phyloP scores from a whole-genome alignment of 1,140 invertebrate species.

The Oreohelix idahoensis region DNA sequence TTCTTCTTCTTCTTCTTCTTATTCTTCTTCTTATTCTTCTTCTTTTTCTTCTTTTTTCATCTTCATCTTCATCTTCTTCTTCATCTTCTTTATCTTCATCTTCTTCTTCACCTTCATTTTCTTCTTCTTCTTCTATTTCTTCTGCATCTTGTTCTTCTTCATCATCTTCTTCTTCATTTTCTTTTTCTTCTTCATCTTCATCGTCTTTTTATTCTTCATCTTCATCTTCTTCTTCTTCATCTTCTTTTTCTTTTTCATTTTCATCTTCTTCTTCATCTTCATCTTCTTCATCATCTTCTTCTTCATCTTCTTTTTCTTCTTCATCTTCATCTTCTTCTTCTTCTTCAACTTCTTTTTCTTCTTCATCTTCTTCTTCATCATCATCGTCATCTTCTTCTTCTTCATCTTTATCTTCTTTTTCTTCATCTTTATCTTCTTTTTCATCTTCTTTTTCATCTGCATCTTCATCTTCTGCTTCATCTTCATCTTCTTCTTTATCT shows the following conservation, averaged over 20 bases:
- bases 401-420: neutral
- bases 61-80: neutral
- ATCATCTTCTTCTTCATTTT: neutral
- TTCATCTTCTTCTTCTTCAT: neutral
- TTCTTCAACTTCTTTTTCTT: neutral
- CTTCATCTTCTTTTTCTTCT: neutral
- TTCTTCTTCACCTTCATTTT: neutral
- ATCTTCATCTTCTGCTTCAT: neutral
- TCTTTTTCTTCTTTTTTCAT: neutral
- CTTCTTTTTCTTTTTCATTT: neutral
- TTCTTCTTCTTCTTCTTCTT: conserved; percentile 13
- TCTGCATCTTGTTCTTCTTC: neutral
- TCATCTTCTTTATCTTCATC: neutral
- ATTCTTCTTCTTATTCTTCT: neutral
- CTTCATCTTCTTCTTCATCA: neutral
- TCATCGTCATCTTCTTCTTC: neutral
- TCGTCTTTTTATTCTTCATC: neutral
- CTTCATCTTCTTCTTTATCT: neutral
- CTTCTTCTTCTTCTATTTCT: neutral
- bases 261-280: neutral
- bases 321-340: neutral
- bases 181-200: neutral
- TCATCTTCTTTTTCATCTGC: neutral
- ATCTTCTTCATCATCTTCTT: neutral
- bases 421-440: neutral